Conservation (phyloP, 2,888 invertebrate genomes). For the Cyclophora albipunctata region DNA sequence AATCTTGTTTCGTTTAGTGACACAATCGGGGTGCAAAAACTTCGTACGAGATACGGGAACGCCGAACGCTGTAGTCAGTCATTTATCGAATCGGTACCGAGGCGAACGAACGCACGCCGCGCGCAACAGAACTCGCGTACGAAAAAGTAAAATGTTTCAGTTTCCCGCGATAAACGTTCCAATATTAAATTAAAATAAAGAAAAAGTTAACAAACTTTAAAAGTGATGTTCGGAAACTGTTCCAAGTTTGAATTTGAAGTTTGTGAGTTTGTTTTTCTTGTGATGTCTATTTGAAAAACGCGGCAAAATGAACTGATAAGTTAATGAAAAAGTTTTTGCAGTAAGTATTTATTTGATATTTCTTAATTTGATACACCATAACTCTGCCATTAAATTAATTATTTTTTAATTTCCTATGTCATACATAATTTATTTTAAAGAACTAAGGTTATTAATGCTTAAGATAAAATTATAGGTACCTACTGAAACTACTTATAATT, state of each 20-base stretch:
- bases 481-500: too few species aligned
- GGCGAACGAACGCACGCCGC: constrained; percentile 37
- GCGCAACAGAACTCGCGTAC: constrained; percentile 22
- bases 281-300: constrained; percentile 2
- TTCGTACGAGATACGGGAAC: constrained; percentile 33
- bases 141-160: constrained; percentile 31
- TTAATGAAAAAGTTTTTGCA: constrained; percentile 7
- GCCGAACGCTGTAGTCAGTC: constrained; percentile 29
- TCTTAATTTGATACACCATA: too few species aligned
- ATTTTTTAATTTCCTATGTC: too few species aligned
- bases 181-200: constrained; percentile 12
- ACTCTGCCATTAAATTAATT: background rate
- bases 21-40: constrained; percentile 35
- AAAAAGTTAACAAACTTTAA: constrained; percentile 15
- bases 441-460: too few species aligned
- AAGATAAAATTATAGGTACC: too few species aligned
- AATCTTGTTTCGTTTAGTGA: constrained; percentile 43
- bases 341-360: constrained; percentile 2
- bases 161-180: constrained; percentile 9
- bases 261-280: constrained; percentile 13
- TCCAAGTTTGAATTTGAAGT: constrained; percentile 12
- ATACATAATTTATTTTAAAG: too few species aligned
- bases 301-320: too few species aligned
- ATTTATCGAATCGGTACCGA: constrained; percentile 46
- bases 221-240: constrained; percentile 14